Evolutionary conservation across 2,797 vertebrate genomes (phyloP), one percentile per base, ranked within the genome.

Genomic region (Ispidina lecontei): DNA sequence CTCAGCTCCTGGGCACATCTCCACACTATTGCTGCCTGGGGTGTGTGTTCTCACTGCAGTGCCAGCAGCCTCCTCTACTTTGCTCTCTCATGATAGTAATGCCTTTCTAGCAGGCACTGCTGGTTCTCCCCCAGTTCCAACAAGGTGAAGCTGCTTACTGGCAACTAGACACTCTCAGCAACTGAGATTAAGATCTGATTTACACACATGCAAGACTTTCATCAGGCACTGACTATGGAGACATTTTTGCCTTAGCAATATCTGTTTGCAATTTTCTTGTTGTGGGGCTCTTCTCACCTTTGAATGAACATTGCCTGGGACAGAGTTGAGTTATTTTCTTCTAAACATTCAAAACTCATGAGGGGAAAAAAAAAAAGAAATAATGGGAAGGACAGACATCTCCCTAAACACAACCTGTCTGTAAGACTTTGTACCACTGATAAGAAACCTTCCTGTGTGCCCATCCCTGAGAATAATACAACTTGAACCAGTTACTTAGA

Each of bases 21-120:
- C 55, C 54, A 18, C 0, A 3, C 69, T 5, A 33, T 15, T 73
- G 69, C 39, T 62, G 71, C 58, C 78, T 5, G 20, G 0, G 1
- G 26, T 1, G 0, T 7, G 7, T 20, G 52, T 10, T 28, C 15
- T 28, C 3, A 1, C 41, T 16, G 44, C 20, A 37, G 47, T 11
- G 28, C 37, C 56, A 54, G 46, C 35, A 23, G 68, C 21, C 58
- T 59, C 28, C 28, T 52, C 59, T 7, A 3, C 1, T 0, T 4
- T 9, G 14, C 21, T 33, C n/a, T 10, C 16, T 72, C n/a, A 41
- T 47, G 55, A 52, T 0, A 56, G 41, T 2, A 35, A 70, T 19
- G 17, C 25, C 25, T n/a, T 44, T 65, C 55, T 31, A 17, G 15
- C 72, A 69, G 41, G 12, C 51, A 56, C 4, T 28, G 4, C 41